Evolutionary conservation across 2,888 invertebrate genomes (phyloP).

Genomic region (Coelogynopora nodosa): DNA sequence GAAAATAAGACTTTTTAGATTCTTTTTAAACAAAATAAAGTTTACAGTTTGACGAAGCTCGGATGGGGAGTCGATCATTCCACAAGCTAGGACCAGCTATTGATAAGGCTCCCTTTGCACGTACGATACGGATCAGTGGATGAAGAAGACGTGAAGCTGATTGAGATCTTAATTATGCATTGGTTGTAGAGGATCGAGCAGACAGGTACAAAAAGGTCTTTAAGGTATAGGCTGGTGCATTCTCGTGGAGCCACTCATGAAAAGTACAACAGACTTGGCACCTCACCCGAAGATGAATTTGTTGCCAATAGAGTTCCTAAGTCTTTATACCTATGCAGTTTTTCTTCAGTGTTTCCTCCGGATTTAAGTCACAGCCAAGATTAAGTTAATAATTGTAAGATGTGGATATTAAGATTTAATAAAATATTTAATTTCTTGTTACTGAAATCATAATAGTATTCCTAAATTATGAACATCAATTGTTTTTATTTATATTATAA

Average conservation of each 20-base stretch:
- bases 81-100: not conserved
- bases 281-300: constrained; percentile 12
- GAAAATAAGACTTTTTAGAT: not conserved
- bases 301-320: constrained; percentile 14
- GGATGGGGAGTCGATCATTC: not conserved
- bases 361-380: no score
- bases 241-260: not conserved
- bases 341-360: no score
- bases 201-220: constrained; percentile 1
- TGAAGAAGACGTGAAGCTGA: not conserved
- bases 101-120: not conserved
- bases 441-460: no score
- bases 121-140: not conserved
- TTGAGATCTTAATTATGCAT: constrained; percentile 9
- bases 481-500: no score
- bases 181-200: constrained; percentile 10
- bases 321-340: no score
- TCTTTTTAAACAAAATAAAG: not conserved
- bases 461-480: no score
- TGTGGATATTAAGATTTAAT: no score
- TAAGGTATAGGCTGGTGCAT: not conserved
- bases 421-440: no score
- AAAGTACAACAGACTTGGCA: not conserved
- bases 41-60: not conserved
- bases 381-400: no score